Conservation (phyloP, 2,888 invertebrate species). For the Drosophila lacicola region DNA sequence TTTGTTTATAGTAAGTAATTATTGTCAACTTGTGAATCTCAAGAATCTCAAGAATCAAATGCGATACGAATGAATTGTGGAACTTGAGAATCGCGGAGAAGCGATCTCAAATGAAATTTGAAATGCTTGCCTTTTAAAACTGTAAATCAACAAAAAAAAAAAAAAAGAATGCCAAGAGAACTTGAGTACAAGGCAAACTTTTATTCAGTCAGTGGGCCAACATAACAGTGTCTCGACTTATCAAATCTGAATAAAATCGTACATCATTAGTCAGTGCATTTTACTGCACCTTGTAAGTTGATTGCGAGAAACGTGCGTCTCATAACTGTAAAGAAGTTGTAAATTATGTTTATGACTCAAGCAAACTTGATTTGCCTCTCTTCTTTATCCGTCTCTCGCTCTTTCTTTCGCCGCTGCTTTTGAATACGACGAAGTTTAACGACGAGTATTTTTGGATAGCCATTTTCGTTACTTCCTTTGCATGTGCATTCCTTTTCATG, state of each 20-base stretch:
- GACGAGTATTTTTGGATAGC: conserved; percentile 30
- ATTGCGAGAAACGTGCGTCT: conserved; percentile 1
- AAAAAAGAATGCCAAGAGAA: background rate
- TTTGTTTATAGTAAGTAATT: too few species aligned
- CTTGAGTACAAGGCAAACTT: background rate
- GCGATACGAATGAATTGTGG: background rate
- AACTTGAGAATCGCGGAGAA: background rate
- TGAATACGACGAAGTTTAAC: conserved; percentile 34
- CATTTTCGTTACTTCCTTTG: conserved; percentile 65
- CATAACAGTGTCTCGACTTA: conserved; percentile 23
- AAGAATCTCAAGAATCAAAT: background rate
- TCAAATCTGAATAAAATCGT: conserved; percentile 7
- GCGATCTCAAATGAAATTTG: background rate
- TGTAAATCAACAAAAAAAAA: background rate
- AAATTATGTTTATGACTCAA: conserved; percentile 51
- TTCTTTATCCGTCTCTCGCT: background rate
- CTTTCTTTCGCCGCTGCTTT: conserved; percentile 9
- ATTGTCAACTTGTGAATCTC: background rate
- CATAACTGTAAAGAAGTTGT: conserved; percentile 50
- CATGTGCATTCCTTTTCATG: conserved; percentile 64
- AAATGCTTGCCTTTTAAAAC: background rate
- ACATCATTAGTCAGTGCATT: conserved; percentile 24
- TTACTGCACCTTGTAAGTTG: conserved; percentile 12
- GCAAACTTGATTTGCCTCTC: conserved; percentile 4
- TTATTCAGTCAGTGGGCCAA: conserved; percentile 31